A percentile compares a stretch with the other conserved stretches of the same genome.
These are phyloP conservation scores for Champsocephalus esox DNA, from an alignment of 2,797 vertebrate genomes.

Conservation along the genomic window DNA sequence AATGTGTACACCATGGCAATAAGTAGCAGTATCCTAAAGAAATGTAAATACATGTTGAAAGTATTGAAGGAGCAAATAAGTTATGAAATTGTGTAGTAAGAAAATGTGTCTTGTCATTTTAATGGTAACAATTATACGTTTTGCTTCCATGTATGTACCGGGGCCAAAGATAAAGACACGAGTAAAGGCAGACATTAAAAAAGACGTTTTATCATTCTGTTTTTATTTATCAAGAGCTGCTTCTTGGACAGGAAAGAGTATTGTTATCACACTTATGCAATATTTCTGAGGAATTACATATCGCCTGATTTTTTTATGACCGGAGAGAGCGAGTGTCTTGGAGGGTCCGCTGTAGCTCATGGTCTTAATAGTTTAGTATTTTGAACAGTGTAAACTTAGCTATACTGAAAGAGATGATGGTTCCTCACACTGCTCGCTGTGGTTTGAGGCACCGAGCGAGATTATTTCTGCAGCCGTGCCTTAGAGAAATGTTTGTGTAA, in stretches of 20 bases:
- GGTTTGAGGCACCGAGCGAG: conserved; percentile 26
- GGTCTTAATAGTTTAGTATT: neutral
- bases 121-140: neutral
- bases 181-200: neutral
- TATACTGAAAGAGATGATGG: neutral
- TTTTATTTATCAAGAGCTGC: neutral
- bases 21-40: too few species aligned
- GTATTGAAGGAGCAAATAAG: too few species aligned
- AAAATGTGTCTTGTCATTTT: too few species aligned
- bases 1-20: too few species aligned
- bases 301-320: neutral
- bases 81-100: too few species aligned
- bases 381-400: neutral
- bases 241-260: neutral
- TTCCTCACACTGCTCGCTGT: conserved; percentile 7
- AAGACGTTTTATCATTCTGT: neutral
- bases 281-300: neutral
- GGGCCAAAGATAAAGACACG: conserved; percentile 9
- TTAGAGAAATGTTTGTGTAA: conserved; percentile 42
- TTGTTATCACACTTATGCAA: neutral
- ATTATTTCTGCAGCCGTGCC: conserved; percentile 40
- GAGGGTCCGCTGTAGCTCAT: conserved; percentile 1
- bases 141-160: conserved; percentile 17
- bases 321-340: neutral
- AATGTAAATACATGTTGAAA: too few species aligned